A percentile compares a stretch with the other conserved stretches of the same genome.
phyloP scores from a whole-genome alignment of 2,888 invertebrate genomes.

The Aelia acuminata region DNA sequence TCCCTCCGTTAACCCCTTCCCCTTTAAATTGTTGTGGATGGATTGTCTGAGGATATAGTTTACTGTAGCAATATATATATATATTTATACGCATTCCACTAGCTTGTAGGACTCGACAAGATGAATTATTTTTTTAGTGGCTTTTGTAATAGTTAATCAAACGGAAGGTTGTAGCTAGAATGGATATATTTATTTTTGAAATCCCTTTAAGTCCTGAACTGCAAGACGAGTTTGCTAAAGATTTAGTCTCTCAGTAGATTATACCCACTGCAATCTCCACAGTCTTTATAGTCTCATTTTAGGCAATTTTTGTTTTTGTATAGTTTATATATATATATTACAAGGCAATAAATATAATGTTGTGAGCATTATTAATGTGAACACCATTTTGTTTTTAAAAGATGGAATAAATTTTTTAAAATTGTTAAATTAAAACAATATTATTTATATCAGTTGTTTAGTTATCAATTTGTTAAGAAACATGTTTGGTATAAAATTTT shows the following conservation, averaged over 20 bases:
- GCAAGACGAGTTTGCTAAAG: conserved; percentile 28
- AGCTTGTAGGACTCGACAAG: conserved; percentile 46
- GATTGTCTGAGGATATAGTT: conserved; percentile 54
- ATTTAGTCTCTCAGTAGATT: conserved; percentile 45
- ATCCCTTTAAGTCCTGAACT: neutral
- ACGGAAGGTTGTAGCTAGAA: conserved; percentile 44
- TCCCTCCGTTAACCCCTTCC: conserved; percentile 27
- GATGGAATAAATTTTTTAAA: neutral
- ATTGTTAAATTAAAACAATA: conserved; percentile 8
- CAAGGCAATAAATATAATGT: conserved; percentile 31
- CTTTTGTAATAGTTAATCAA: conserved; percentile 33
- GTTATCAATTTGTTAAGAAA: neutral
- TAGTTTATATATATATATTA: neutral
- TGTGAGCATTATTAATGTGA: neutral
- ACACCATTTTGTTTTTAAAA: conserved; percentile 16
- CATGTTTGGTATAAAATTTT: conserved; percentile 24
- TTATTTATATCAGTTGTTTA: conserved; percentile 22
- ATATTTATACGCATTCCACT: conserved; percentile 57
- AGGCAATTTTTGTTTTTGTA: conserved; percentile 39
- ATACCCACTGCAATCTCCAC: conserved; percentile 57
- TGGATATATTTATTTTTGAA: conserved; percentile 10
- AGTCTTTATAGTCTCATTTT: neutral
- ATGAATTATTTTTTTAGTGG: conserved; percentile 51
- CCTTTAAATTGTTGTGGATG: conserved; percentile 49
- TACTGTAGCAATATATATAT: conserved; percentile 36